Conservation (phyloP, 2,888 invertebrate genomes). For the Xestia rhomboidea region DNA sequence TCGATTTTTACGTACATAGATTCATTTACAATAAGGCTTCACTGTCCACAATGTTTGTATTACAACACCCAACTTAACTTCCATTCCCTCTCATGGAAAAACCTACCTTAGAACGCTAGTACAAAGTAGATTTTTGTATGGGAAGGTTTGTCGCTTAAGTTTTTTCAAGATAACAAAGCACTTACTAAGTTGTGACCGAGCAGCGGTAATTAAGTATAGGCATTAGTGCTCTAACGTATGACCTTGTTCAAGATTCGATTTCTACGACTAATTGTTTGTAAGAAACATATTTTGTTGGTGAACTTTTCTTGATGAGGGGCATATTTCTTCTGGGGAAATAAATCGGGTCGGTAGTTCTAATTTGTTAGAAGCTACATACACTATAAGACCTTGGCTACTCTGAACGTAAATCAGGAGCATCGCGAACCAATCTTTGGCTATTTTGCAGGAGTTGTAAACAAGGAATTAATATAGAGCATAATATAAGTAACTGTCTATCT, state of each 20-base stretch:
- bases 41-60: constrained; percentile 74
- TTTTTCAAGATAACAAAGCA: constrained; percentile 53
- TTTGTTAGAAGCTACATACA: neutral
- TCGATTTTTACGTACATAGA: constrained; percentile 88
- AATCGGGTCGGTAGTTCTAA: neutral
- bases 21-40: constrained; percentile 87
- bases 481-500: neutral
- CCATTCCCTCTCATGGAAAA: constrained; percentile 64
- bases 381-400: neutral
- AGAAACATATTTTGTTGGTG: constrained; percentile 31
- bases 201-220: constrained; percentile 80
- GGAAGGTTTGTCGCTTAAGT: constrained; percentile 49
- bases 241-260: constrained; percentile 81
- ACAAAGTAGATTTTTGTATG: constrained; percentile 61
- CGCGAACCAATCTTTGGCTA: neutral
- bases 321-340: constrained; percentile 17
- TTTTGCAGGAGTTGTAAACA: neutral
- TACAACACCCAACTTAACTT: constrained; percentile 70
- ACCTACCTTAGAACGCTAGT: constrained; percentile 58
- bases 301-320: constrained; percentile 27
- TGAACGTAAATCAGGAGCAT: neutral
- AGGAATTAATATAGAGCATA: neutral
- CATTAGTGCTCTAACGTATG: constrained; percentile 70
- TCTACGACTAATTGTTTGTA: constrained; percentile 52
- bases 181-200: constrained; percentile 73